phyloP scores from a whole-genome alignment of 2,888 invertebrate genomes.

The Plutella xylostella region DNA sequence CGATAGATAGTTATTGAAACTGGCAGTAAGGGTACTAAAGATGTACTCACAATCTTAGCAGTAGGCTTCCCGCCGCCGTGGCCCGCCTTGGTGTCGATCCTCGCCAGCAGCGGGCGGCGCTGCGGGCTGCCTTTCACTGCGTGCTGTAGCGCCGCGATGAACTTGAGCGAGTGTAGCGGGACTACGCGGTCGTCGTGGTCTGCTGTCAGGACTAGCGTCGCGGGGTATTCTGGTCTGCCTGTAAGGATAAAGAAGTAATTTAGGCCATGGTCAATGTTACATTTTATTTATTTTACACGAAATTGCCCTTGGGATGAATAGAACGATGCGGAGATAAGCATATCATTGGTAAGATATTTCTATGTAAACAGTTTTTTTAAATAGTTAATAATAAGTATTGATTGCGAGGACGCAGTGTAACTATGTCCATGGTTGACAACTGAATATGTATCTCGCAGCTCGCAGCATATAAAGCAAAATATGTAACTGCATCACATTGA shows the following conservation, averaged over 20 bases:
- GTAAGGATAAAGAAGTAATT: constrained; percentile 3
- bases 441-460: too few relatives aligned
- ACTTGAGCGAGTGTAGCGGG: constrained; percentile 96
- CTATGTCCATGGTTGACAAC: too few relatives aligned
- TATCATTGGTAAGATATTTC: too few relatives aligned
- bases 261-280: too few relatives aligned
- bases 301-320: not conserved
- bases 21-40: too few relatives aligned
- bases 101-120: constrained; percentile 86
- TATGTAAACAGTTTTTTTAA: too few relatives aligned
- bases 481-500: too few relatives aligned
- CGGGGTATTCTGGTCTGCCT: constrained; percentile 82
- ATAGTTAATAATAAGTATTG: too few relatives aligned
- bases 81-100: constrained; percentile 95
- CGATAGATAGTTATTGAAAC: too few relatives aligned
- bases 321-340: too few relatives aligned
- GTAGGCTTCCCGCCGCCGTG: constrained; percentile 98
- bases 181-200: constrained; percentile 99
- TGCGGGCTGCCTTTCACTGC: constrained; percentile 72
- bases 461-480: too few relatives aligned
- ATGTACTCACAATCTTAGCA: constrained; percentile 80
- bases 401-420: too few relatives aligned
- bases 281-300: not conserved
- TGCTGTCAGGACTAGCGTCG: constrained; percentile 92
- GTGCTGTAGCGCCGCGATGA: constrained; percentile 90